Conservation (phyloP, 2,797 vertebrate genomes). For the Aphelocoma californica region DNA sequence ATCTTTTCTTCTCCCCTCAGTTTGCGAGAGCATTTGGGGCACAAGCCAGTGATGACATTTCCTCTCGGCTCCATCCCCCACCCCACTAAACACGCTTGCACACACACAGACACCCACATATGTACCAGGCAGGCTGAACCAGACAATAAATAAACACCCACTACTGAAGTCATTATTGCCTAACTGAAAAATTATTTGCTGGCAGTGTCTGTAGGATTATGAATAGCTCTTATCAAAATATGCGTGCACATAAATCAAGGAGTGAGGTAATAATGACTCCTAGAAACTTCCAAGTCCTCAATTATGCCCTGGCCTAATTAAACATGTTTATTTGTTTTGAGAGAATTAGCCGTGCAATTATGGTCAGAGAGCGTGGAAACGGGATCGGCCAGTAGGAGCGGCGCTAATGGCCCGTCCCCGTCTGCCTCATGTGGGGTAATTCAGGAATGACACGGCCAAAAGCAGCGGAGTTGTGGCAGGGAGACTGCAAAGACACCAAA, state of each 20-base stretch:
- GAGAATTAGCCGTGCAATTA: not conserved
- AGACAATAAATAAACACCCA: constrained; percentile 72
- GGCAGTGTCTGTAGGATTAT: constrained; percentile 64
- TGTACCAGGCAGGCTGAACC: constrained; percentile 65
- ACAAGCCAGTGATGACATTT: constrained; percentile 30
- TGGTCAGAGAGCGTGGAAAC: not conserved
- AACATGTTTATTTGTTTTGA: constrained; percentile 16
- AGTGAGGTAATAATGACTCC: constrained; percentile 61
- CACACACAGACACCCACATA: constrained; percentile 61
- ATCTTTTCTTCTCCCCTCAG: not conserved
- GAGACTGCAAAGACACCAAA: not conserved
- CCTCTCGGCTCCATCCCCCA: constrained; percentile 5
- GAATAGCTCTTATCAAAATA: constrained; percentile 70
- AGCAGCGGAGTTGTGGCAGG: not conserved
- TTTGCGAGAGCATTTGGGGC: not conserved
- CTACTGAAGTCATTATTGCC: constrained; percentile 71
- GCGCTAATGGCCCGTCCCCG: accelerated
- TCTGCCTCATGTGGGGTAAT: not conserved
- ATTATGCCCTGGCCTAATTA: constrained; percentile 50
- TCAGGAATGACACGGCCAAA: not conserved
- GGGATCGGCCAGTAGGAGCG: not conserved
- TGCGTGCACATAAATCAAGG: constrained; percentile 49
- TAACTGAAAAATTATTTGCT: constrained; percentile 72
- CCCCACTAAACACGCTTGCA: constrained; percentile 20
- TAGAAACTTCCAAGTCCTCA: constrained; percentile 57